Conservation (phyloP, 1,140 invertebrate species). For the Lordiphosa clarofinis region DNA sequence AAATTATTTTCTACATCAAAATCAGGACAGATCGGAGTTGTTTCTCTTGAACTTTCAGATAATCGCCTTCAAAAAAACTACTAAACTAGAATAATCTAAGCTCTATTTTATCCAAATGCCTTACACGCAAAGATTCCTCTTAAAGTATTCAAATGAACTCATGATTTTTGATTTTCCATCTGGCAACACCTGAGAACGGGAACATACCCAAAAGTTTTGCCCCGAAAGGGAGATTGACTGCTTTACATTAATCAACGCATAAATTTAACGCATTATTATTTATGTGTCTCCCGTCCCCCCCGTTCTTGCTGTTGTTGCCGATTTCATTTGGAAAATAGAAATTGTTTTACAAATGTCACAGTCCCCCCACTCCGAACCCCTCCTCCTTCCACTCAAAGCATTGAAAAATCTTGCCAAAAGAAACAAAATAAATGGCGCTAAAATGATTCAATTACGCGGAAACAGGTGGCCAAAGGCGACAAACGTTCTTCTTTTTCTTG, state of each 20-base stretch:
- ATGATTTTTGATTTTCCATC: slow-evolving; percentile 7
- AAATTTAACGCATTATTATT: slow-evolving; percentile 78
- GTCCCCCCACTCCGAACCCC: neutral
- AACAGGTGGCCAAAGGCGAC: slow-evolving; percentile 68
- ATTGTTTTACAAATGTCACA: slow-evolving; percentile 75
- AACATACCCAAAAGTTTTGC: slow-evolving; percentile 13
- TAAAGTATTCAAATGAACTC: slow-evolving; percentile 55
- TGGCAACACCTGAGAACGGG: slow-evolving; percentile 55
- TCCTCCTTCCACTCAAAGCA: neutral
- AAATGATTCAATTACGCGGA: slow-evolving; percentile 75
- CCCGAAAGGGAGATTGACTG: slow-evolving; percentile 55
- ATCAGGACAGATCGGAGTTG: too few species aligned
- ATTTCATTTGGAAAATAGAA: slow-evolving; percentile 73
- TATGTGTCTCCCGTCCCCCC: slow-evolving; percentile 43
- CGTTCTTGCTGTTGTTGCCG: slow-evolving; percentile 16
- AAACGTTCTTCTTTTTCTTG: slow-evolving; percentile 50
- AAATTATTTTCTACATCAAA: too few species aligned
- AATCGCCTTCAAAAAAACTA: too few species aligned
- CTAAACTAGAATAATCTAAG: too few species aligned
- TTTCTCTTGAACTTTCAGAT: too few species aligned
- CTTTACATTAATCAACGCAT: slow-evolving; percentile 71
- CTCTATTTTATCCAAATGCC: too few species aligned
- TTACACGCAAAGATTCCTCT: too few species aligned
- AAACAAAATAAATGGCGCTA: slow-evolving; percentile 75
- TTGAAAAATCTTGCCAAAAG: slow-evolving; percentile 19